phyloP scores from a whole-genome alignment of 2,888 invertebrate genomes.

The Hirtodrosophila cameraria region DNA sequence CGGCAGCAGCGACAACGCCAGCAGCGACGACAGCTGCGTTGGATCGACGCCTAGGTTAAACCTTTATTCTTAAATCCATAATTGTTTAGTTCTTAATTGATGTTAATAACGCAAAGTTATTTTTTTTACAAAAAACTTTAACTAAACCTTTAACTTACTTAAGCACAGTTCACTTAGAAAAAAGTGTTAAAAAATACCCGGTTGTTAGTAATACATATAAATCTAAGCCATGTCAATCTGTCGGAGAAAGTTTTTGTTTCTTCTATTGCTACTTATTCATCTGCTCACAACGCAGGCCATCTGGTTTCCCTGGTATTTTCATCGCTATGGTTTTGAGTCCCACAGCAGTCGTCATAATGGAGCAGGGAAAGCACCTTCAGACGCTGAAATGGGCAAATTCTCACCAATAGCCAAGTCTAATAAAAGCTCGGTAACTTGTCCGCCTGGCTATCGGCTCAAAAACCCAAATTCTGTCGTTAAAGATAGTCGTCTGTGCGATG shows the following conservation, averaged over 20 bases:
- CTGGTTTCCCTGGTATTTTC: conserved; percentile 73
- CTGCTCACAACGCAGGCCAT: conserved; percentile 35
- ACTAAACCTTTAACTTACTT: neutral
- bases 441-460: conserved; percentile 45
- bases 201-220: neutral
- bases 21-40: no score
- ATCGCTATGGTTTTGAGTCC: conserved; percentile 52
- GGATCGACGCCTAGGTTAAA: no score
- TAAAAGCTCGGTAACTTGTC: conserved; percentile 31
- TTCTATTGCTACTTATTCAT: conserved; percentile 35
- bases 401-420: neutral
- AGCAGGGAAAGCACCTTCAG: neutral
- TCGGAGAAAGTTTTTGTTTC: neutral
- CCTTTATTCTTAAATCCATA: no score
- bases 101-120: no score
- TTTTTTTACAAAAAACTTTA: neutral
- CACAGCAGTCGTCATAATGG: conserved; percentile 27
- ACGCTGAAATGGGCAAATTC: neutral
- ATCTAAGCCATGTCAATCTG: conserved; percentile 22
- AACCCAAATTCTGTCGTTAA: neutral
- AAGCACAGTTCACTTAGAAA: conserved; percentile 24
- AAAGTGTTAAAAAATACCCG: neutral
- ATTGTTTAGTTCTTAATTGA: no score
- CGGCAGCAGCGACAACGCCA: no score
- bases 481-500: conserved; percentile 71